These are phyloP conservation scores for Anguilla japonica DNA, from an alignment of 2,113 vertebrate species.

Conservation along the genomic window DNA sequence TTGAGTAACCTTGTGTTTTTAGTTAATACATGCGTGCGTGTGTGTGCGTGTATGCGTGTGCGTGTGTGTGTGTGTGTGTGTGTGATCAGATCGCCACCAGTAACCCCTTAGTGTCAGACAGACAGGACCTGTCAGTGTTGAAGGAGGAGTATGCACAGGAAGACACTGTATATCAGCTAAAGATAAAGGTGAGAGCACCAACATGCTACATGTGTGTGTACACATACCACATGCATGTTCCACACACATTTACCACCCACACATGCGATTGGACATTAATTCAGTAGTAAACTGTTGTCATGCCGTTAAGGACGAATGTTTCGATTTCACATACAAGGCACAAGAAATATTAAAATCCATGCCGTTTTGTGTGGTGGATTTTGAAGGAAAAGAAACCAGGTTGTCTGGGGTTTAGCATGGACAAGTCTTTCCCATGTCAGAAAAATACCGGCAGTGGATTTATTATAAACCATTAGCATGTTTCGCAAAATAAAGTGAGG, in stretches of 20 bases:
- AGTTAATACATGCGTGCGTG: background rate
- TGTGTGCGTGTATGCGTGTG: slow-evolving; percentile 10
- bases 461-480: background rate
- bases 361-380: background rate
- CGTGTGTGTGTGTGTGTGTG: slow-evolving; percentile 25
- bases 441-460: background rate
- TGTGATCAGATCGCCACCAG: slow-evolving; percentile 82
- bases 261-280: background rate
- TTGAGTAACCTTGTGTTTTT: background rate
- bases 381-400: background rate
- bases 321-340: background rate
- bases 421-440: background rate
- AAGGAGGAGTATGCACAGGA: slow-evolving; percentile 85
- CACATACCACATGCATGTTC: background rate
- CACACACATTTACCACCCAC: background rate
- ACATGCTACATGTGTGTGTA: background rate
- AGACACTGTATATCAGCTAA: slow-evolving; percentile 88
- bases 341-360: background rate
- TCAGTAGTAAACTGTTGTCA: background rate
- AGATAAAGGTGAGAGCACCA: slow-evolving; percentile 80
- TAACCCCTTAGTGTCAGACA: slow-evolving; percentile 87
- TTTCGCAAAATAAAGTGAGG: background rate
- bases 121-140: slow-evolving; percentile 82
- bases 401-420: background rate
- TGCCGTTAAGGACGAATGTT: background rate